Evolutionary conservation across 2,113 vertebrate species (phyloP).

Genomic region (Melanerpes aurifrons): DNA sequence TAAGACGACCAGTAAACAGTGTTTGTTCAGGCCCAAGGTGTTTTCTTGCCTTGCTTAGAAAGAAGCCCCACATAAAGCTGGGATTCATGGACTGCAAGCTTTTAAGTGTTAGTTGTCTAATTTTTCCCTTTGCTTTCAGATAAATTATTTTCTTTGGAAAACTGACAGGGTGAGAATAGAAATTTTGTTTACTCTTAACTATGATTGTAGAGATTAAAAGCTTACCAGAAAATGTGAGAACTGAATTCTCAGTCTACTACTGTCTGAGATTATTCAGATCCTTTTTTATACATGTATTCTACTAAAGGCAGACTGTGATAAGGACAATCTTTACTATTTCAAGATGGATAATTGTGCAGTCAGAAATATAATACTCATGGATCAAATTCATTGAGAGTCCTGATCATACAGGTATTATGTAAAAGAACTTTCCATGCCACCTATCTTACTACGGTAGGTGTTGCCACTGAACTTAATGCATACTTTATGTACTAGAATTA

Average conservation of each 20-base stretch:
- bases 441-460: neutral
- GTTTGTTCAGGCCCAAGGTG: neutral
- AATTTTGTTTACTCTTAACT: neutral
- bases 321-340: neutral
- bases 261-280: neutral
- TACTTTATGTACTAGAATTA: neutral
- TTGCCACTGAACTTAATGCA: neutral
- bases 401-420: neutral
- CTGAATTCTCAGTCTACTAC: neutral
- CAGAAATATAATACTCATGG: neutral
- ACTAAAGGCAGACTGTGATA: neutral
- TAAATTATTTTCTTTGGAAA: neutral
- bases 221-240: neutral
- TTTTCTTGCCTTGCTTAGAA: neutral
- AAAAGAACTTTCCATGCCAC: neutral
- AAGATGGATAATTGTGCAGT: neutral
- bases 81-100: neutral
- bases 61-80: neutral
- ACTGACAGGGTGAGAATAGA: neutral
- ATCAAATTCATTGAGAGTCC: neutral
- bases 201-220: neutral
- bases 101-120: neutral
- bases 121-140: neutral
- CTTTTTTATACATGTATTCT: neutral
- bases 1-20: neutral